Evolutionary conservation across 2,113 vertebrate genomes (phyloP), one percentile per base, ranked within the genome.

Genomic region (Physeter macrocephalus): DNA sequence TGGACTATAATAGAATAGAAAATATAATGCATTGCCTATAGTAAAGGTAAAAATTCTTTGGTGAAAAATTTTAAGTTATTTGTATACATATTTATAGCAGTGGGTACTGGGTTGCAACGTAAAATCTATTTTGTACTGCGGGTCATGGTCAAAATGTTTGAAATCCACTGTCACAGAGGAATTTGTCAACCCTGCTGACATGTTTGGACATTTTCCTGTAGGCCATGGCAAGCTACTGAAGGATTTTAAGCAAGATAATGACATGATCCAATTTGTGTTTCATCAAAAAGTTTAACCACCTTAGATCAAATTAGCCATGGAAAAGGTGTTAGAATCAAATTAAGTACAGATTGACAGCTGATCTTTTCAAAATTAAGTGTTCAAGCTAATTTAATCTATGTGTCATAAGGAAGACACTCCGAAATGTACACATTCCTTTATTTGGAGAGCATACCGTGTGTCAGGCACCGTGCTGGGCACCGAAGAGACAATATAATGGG

Each of bases 241-340:
- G 64, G 11, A 71, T 83, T 96, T 94, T 95, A 94, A 95, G n/a
- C 46, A 94, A 84, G 46, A n/a, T 88, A 97, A 93, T 97, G 95
- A 77, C 93, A 93, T 95, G 52, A 97, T 93, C 20, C 82, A 96
- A 98, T 97, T 93, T 96, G 64, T 93, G n/a, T 94, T 94, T 95
- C 71, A 86, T 94, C 71, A 93, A 90, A 96, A 97, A 64, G 52
- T 94, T 92, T 97, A 97, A 88, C 64, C 39, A 90, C 74, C 81
- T 94, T 95, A 94, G 36, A 94, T 95, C 88, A 98, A 97, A 98
- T 97, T 95, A 97, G 31, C 89, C 69, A 94, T 84, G 59, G 91
- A 93, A 97, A 95, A 84, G 39, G 72, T 93, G 74, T 81, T 88
- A 49, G 77, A 95, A 95, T 94, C 93, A 95, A 95, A 92, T 94